Percentiles rank a stretch among this genome's conserved stretches.
Evolutionary conservation across 2,888 invertebrate genomes (phyloP).

Genomic region (Agonopterix subpropinquella): DNA sequence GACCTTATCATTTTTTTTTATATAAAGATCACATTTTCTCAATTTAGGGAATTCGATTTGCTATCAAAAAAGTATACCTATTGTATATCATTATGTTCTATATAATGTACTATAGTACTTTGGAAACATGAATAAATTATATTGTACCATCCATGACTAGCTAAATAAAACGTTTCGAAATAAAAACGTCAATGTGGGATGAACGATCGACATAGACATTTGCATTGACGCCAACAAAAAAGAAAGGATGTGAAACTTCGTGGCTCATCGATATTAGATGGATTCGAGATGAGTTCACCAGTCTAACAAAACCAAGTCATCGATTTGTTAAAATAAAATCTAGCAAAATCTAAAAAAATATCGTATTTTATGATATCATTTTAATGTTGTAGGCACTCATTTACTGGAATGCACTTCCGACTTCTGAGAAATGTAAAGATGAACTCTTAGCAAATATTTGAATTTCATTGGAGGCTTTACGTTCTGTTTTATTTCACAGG

Average conservation of each 20-base stretch:
- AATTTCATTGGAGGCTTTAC: too few species aligned
- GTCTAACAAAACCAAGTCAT: slow-evolving; percentile 38
- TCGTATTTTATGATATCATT: slow-evolving; percentile 14
- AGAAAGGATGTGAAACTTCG: slow-evolving; percentile 26
- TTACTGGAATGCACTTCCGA: too few species aligned
- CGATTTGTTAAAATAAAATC: slow-evolving; percentile 30
- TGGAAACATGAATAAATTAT: too few species aligned
- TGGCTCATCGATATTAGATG: slow-evolving; percentile 23
- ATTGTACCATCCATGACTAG: too few species aligned
- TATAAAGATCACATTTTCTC: too few species aligned
- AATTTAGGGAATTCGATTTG: not conserved
- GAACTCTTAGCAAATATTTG: too few species aligned
- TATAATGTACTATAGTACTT: not conserved
- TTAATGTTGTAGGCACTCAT: too few species aligned
- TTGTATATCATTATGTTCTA: not conserved
- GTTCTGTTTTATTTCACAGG: too few species aligned
- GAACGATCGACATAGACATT: slow-evolving; percentile 33
- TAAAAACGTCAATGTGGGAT: slow-evolving; percentile 20
- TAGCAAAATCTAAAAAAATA: slow-evolving; percentile 32
- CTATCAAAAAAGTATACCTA: not conserved
- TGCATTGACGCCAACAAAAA: slow-evolving; percentile 44
- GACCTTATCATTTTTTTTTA: too few species aligned
- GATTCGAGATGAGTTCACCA: slow-evolving; percentile 32
- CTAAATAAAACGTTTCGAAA: slow-evolving; percentile 2
- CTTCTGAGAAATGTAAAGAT: too few species aligned